Conservation (phyloP, 2,113 vertebrate species). For the Bufo bufo region DNA sequence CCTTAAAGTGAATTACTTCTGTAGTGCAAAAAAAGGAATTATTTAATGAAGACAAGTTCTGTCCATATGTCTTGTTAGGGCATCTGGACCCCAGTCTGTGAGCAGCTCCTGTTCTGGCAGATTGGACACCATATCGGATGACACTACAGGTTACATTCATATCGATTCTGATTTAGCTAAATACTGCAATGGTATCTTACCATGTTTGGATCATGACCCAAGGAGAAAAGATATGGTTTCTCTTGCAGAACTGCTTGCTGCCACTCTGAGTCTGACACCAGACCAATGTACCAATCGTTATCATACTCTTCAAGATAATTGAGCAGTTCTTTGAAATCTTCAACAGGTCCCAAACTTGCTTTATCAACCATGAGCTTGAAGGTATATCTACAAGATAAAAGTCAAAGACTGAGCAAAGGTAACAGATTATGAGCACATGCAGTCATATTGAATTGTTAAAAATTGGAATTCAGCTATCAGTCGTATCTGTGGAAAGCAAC, state of each 20-base stretch:
- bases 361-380: slow-evolving; percentile 96
- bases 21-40: too few relatives aligned
- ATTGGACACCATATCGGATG: too few relatives aligned
- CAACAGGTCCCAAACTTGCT: slow-evolving; percentile 88
- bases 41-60: too few relatives aligned
- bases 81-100: too few relatives aligned
- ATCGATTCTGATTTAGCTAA: neutral
- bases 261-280: slow-evolving; percentile 90
- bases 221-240: slow-evolving; percentile 91
- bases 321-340: slow-evolving; percentile 84
- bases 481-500: too few relatives aligned
- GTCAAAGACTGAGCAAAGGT: slow-evolving; percentile 39
- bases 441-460: neutral
- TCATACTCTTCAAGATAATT: slow-evolving; percentile 89
- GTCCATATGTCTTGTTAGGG: too few relatives aligned
- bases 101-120: too few relatives aligned
- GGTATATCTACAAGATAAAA: slow-evolving; percentile 79
- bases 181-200: slow-evolving; percentile 72
- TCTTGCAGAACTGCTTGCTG: slow-evolving; percentile 89
- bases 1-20: too few relatives aligned
- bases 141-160: neutral
- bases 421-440: neutral
- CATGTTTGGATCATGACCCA: slow-evolving; percentile 91
- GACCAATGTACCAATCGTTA: slow-evolving; percentile 91
- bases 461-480: too few relatives aligned